Percentiles rank a stretch among this genome's conserved stretches.
phyloP scores from a whole-genome alignment of 2,113 vertebrate species.

The Ovibos moschatus region DNA sequence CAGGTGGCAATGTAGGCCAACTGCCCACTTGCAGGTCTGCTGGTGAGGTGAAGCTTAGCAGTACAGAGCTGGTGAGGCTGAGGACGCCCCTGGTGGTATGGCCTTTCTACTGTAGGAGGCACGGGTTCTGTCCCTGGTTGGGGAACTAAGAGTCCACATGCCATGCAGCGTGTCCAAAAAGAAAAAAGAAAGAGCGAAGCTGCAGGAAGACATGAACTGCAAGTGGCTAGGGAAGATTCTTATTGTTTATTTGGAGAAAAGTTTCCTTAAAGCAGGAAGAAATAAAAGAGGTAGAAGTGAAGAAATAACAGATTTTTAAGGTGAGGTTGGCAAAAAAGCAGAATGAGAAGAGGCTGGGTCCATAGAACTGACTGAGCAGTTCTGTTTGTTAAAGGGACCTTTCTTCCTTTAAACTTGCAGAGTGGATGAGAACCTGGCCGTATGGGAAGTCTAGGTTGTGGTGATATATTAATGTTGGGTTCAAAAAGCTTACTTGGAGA shows the following conservation, averaged over 20 bases:
- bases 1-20: not conserved
- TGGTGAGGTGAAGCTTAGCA: not conserved
- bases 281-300: not conserved
- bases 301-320: not conserved
- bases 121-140: not conserved
- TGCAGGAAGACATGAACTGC: not conserved
- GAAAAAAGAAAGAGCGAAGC: not conserved
- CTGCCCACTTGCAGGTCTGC: not conserved
- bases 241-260: not conserved
- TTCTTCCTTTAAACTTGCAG: not conserved
- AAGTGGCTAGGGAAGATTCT: not conserved
- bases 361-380: not conserved
- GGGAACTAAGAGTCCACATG: not conserved
- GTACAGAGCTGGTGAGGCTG: not conserved
- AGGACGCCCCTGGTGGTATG: not conserved
- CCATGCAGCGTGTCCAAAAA: not conserved
- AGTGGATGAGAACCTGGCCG: not conserved
- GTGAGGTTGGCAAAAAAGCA: not conserved
- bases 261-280: constrained; percentile 21
- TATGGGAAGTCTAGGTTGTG: not conserved
- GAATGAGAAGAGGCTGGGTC: not conserved
- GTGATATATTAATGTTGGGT: not conserved
- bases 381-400: not conserved
- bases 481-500: not conserved
- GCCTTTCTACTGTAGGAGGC: not conserved